Evolutionary conservation across 2,888 invertebrate species (phyloP).

Genomic region (Globia sparganii): DNA sequence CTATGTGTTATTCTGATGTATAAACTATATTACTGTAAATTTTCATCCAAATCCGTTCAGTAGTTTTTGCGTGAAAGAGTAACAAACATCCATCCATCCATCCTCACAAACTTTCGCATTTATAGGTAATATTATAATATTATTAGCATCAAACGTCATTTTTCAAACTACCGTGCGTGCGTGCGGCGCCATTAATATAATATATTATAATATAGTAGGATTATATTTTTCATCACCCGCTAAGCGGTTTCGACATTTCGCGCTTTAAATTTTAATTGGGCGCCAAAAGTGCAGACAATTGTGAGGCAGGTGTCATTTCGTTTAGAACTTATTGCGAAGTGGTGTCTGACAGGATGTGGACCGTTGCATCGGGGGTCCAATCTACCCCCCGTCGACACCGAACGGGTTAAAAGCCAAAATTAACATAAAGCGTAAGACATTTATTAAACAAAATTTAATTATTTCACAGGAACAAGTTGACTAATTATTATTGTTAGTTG

Average conservation of each 20-base stretch:
- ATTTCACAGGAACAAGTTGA: conserved; percentile 12
- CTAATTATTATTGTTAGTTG: conserved; percentile 45
- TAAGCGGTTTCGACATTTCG: conserved; percentile 9
- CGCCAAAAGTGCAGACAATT: conserved; percentile 32
- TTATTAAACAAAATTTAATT: conserved; percentile 17
- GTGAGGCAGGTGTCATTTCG: conserved; percentile 49
- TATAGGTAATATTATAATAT: too few species aligned
- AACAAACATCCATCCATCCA: too few species aligned
- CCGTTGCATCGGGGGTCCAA: conserved; percentile 51
- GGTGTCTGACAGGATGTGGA: conserved; percentile 1
- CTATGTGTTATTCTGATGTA: too few species aligned
- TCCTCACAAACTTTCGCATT: too few species aligned
- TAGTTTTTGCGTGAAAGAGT: too few species aligned
- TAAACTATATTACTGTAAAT: too few species aligned
- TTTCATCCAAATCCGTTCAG: too few species aligned
- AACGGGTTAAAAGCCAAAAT: conserved; percentile 52
- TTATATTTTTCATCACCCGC: not conserved
- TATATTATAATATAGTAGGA: too few species aligned
- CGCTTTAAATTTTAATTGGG: conserved; percentile 34
- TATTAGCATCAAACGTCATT: too few species aligned
- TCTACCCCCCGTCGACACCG: conserved; percentile 53
- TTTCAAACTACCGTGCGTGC: too few species aligned
- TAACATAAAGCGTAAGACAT: conserved; percentile 29
- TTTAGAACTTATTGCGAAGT: conserved; percentile 23
- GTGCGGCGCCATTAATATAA: too few species aligned